A percentile compares a stretch with the other conserved stretches of the same genome.
phyloP scores from a whole-genome alignment of 2,888 invertebrate genomes.

The Limnephilus lunatus region DNA sequence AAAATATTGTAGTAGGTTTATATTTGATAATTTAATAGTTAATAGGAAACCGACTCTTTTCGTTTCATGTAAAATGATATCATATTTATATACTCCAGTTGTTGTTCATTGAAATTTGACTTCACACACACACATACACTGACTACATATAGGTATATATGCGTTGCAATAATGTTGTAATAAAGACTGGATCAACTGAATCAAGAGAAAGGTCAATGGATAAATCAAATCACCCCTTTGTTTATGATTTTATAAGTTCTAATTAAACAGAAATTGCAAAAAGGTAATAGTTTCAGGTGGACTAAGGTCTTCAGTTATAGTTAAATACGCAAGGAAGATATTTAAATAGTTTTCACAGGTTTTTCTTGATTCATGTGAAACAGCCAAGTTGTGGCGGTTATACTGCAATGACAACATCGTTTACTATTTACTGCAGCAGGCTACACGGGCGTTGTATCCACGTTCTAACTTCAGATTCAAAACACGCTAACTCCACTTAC shows the following conservation, averaged over 20 bases:
- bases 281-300: not conserved
- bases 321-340: not conserved
- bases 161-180: conserved; percentile 66
- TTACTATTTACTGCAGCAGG: conserved; percentile 52
- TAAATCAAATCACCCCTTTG: not conserved
- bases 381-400: conserved; percentile 26
- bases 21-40: conserved; percentile 63
- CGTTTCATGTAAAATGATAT: conserved; percentile 56
- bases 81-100: conserved; percentile 47
- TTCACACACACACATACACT: conserved; percentile 66
- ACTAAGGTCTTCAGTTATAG: not conserved
- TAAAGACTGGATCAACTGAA: conserved; percentile 49
- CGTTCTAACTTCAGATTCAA: conserved; percentile 14
- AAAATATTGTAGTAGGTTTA: conserved; percentile 74
- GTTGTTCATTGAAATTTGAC: conserved; percentile 48
- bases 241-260: not conserved
- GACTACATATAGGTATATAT: conserved; percentile 66
- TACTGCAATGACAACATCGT: conserved; percentile 49
- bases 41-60: conserved; percentile 54
- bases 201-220: conserved; percentile 6
- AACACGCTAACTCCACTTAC: not conserved
- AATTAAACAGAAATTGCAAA: not conserved
- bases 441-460: conserved; percentile 10
- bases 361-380: conserved; percentile 31
- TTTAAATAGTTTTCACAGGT: not conserved